A percentile compares a stretch with the other conserved stretches of the same genome.
Conservation (phyloP, 2,113 vertebrate species). For the Sarotherodon lohbergeri region DNA sequence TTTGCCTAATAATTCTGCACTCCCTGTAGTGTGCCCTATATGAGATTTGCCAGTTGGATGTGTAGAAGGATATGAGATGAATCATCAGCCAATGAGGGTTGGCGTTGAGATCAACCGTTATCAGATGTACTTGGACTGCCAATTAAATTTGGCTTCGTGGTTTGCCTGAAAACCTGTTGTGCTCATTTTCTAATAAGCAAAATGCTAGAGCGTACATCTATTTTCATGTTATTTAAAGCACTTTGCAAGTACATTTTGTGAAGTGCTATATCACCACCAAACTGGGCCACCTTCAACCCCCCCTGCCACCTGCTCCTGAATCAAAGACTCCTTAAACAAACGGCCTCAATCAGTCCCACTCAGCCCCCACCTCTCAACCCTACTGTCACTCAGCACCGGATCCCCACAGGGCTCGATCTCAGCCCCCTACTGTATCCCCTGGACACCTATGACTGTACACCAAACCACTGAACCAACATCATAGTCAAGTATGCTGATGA, state of each 20-base stretch:
- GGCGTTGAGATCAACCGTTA: neutral
- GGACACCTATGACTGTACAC: neutral
- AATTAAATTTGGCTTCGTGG: neutral
- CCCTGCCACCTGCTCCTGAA: neutral
- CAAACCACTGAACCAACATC: neutral
- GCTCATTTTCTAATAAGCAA: neutral
- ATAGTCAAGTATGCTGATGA: neutral
- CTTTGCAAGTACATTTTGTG: neutral
- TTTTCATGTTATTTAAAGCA: neutral
- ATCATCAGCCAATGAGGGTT: neutral
- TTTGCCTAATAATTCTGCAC: too few relatives aligned
- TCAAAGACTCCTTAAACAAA: neutral
- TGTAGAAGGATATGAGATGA: neutral
- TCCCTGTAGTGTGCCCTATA: neutral
- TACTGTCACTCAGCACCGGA: fast-evolving
- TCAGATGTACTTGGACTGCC: neutral
- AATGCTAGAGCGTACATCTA: neutral
- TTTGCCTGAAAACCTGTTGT: neutral
- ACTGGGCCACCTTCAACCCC: neutral
- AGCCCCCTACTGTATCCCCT: neutral
- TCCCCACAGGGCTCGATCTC: fast-evolving
- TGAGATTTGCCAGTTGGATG: neutral
- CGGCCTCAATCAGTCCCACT: neutral
- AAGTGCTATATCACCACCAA: neutral
- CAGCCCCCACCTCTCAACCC: fast-evolving